Base-by-base conservation (phyloP, 2,113 vertebrate genomes). In the Indri indri region DNA sequence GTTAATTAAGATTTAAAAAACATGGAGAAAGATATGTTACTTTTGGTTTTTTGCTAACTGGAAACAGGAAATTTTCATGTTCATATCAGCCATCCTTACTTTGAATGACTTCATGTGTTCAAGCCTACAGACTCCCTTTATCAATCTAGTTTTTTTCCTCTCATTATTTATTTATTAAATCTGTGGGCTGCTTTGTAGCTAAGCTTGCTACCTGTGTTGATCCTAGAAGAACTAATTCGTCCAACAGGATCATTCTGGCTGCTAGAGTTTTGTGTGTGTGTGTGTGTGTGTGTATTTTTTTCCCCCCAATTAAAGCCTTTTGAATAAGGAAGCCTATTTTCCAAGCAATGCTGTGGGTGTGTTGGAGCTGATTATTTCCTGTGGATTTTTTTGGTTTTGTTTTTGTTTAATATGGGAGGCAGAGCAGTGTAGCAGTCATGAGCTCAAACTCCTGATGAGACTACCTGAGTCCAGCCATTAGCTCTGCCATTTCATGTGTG, bases 271-370 rank as follows among this genome's bases (percentile, higher is more conserved):
- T n/a, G n/a, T n/a, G n/a, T n/a, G n/a, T n/a, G n/a, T n/a, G n/a
- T n/a, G n/a, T n/a, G n/a, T n/a, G n/a, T n/a, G n/a, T n/a, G n/a
- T n/a, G n/a, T n/a, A n/a, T n/a, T n/a, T 81, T 90, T 96, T 82
- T n/a, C 61, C 95, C 82, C n/a, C 73, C 37, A 94, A 83, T 94
- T 68, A 68, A 91, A 92, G 30, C 12, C 52, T 65, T 97, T 90
- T 92, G 59, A 95, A 59, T 61, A 65, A 74, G 47, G 34, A 32
- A 77, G 63, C 54, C 34, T 23, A 59, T 88, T 97, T 96, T 88
- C 57, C 96, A 94, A 91, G 40, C 50, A 88, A 52, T 76, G 16
- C 4, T 42, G 50, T 96, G 66, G n/a, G 45, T 96, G 12, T 93
- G 16, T 73, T 89, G 81, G 88, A 81, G 47, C 30, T 82, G 84